A percentile compares a stretch with the other conserved stretches of the same genome.
Conservation (phyloP, 2,888 invertebrate genomes). For the Eupithecia centaureata region DNA sequence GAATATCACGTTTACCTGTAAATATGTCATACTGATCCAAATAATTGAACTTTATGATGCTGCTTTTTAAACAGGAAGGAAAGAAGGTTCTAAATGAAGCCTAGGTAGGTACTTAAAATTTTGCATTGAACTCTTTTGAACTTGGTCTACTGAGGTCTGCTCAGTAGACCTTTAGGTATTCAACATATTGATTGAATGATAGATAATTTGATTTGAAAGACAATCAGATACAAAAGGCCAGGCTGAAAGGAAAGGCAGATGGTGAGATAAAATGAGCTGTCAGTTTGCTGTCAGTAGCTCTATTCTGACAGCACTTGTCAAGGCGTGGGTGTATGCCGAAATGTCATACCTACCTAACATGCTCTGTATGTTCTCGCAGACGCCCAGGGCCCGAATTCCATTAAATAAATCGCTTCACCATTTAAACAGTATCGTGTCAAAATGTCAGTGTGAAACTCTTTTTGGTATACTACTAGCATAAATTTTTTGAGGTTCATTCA, state of each 20-base stretch:
- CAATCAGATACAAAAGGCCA: conserved; percentile 36
- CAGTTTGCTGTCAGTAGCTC: conserved; percentile 47
- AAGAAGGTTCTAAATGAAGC: not conserved
- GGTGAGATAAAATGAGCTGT: conserved; percentile 58
- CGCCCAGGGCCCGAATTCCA: too few relatives aligned
- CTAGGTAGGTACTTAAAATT: not conserved
- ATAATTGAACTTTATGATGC: not conserved
- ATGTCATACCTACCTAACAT: not conserved
- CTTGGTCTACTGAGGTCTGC: too few relatives aligned
- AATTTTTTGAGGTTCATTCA: too few relatives aligned
- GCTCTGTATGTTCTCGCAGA: conserved; percentile 38
- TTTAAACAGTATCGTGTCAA: too few relatives aligned
- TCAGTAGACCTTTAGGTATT: not conserved
- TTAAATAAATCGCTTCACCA: too few relatives aligned
- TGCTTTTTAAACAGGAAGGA: not conserved
- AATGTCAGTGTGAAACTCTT: too few relatives aligned
- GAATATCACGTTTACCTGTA: too few relatives aligned
- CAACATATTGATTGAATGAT: conserved; percentile 27
- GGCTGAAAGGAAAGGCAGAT: conserved; percentile 50
- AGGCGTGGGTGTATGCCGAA: conserved; percentile 22
- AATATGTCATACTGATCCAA: too few relatives aligned
- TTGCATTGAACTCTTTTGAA: too few relatives aligned
- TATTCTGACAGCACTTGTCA: conserved; percentile 35
- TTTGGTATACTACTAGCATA: too few relatives aligned
- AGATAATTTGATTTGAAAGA: conserved; percentile 28